Base-by-base conservation (phyloP, 2,797 vertebrate genomes). In the Ceyx erithaca region DNA sequence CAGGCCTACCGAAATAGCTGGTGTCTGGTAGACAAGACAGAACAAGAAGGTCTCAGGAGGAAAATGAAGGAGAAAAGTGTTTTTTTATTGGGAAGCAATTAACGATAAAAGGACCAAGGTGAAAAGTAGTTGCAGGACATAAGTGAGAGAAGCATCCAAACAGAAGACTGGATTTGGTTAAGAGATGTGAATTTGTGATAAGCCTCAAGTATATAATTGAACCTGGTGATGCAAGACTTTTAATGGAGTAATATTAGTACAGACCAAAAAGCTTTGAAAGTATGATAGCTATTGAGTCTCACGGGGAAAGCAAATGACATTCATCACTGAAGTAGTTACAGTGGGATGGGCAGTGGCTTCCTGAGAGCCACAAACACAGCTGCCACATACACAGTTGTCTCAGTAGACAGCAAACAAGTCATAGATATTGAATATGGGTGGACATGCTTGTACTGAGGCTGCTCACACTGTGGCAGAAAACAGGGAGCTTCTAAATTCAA, bases 121-220 rank as follows among this genome's bases (percentile, higher is more conserved):
- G 67, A 84, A 91, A 93, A 78, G 46, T 1, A 76, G 54, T 28
- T 76, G 52, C 31, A 45, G 52, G 73, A 55, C 55, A 80, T 89
- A 91, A 94, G 59, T 33, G 31, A 21, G 10, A 87, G 30, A 85
- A 75, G 48, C 35, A 93, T 51, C 58, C 76, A 85, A 81, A 92
- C 16, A 46, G 43, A 82, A 84, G 73, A 70, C 43, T 61, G 61
- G 37, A 83, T 67, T 85, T 55, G 41, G 40, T 58, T 58, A 86
- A 51, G n/a, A 92, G 85, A 88, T 35, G 22, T 8, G 25, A 49
- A 86, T 80, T 46, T 93, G 35, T 82, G 83, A 85, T 73, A 87
- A 93, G 80, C 30, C 43, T 85, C 43, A 62, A 91, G 86, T 13
- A 87, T 41, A 77, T 87, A 93, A 94, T 70, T 85, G 84, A 87